Conservation (phyloP, 2,888 invertebrate genomes). For the Callyntrura sp. region DNA sequence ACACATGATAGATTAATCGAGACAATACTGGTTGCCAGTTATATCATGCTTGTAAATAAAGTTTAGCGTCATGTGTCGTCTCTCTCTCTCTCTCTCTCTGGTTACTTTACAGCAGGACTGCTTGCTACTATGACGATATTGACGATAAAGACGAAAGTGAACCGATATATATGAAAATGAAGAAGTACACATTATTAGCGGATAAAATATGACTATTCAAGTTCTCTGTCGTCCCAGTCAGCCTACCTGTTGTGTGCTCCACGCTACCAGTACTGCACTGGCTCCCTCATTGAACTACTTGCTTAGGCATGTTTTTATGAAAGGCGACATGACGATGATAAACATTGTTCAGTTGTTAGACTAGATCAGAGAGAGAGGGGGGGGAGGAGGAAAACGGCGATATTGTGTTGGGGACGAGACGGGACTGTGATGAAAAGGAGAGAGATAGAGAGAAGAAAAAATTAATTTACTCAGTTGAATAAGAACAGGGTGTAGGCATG, state of each 20-base stretch:
- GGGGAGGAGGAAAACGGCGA: background rate
- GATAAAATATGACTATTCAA: background rate
- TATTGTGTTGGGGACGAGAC: slow-evolving; percentile 20
- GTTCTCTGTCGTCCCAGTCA: background rate
- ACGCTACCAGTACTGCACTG: too few relatives aligned
- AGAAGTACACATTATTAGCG: slow-evolving; percentile 9
- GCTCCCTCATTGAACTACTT: slow-evolving; percentile 3
- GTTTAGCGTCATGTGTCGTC: background rate
- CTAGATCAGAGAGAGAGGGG: background rate
- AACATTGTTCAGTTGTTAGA: slow-evolving; percentile 19
- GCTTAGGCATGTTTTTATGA: background rate
- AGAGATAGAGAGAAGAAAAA: slow-evolving; percentile 50
- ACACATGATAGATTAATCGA: slow-evolving; percentile 1
- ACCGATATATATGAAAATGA: background rate
- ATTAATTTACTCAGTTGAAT: slow-evolving; percentile 73
- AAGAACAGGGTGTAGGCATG: slow-evolving; percentile 76
- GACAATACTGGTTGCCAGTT: slow-evolving; percentile 15
- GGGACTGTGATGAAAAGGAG: background rate
- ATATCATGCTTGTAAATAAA: slow-evolving; percentile 25
- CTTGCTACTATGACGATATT: too few relatives aligned
- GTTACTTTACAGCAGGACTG: background rate
- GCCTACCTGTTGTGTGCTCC: slow-evolving; percentile 1
- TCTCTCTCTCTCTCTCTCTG: background rate
- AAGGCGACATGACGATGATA: background rate
- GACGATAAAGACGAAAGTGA: slow-evolving; percentile 19